Evolutionary conservation across 2,888 invertebrate genomes (phyloP), one percentile per base, ranked within the genome.

Genomic region (Gymnosoma rotundatum): DNA sequence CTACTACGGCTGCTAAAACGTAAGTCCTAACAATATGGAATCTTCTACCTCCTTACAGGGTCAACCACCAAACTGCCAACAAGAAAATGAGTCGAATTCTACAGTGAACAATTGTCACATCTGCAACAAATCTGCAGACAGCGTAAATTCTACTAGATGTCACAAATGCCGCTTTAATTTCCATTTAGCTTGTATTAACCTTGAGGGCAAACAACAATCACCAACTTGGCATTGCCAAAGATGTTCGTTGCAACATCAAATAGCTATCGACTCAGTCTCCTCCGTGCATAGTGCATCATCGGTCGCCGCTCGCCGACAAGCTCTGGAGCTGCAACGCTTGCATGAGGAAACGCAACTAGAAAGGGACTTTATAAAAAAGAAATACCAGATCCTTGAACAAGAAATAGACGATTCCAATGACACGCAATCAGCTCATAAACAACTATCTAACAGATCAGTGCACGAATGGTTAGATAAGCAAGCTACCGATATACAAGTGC

Each of bases 321-420:
- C 25, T 56, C 56, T 56, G 21, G 25, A 32, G 25, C 25, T 63
- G 3, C 21, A 63, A 69, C 38, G 69, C 20, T 20, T 69, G 38
- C 54, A 69, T 18, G 56, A 69, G 20, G 69, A 69, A 54, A 69
- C 38, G n/a, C 69, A 50, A 50, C 67, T 50, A 9, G 52, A 67
- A 50, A 32, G 38, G n/a, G 36, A 67, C 12, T 67, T 52, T 14
- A 50, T 67, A 32, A 54, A 52, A 36, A 50, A 52, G 14, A 67
- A 67, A 52, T 67, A 67, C 14, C 67, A 67, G 32, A 50, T 67
- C n/a, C 36, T 67, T 16, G 67, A 36, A 18, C 54, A 32, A 36
- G 52, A 42, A 32, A 5, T 42, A 7, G 38, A 67, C 16, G 20
- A 54, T 10, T 32, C 1, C 10, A 20, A 36, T 14, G 50, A 50